phyloP scores from a whole-genome alignment of 1,140 invertebrate species.

The Ips typographus region DNA sequence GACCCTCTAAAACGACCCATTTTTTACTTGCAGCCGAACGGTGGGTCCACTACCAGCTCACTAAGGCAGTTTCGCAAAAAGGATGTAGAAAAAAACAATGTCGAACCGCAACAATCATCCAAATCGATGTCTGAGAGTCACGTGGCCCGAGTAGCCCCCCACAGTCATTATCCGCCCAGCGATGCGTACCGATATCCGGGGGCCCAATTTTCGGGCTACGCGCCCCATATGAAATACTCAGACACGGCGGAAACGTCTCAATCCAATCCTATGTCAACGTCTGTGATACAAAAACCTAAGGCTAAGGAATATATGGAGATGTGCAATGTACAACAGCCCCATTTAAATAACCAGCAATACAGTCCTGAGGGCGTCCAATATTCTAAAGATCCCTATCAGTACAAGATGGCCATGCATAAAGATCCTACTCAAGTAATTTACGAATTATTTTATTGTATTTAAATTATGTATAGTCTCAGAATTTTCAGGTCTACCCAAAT shows the following conservation, averaged over 20 bases:
- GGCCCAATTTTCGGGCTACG: constrained; percentile 37
- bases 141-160: constrained; percentile 46
- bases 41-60: constrained; percentile 45
- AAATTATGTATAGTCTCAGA: constrained; percentile 9
- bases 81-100: constrained; percentile 41
- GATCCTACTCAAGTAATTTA: constrained; percentile 34
- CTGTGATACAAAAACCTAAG: constrained; percentile 46
- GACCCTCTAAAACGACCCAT: neutral
- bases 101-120: neutral
- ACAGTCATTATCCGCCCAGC: constrained; percentile 45
- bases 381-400: neutral
- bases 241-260: constrained; percentile 46
- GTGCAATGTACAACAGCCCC: constrained; percentile 45
- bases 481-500: constrained; percentile 34
- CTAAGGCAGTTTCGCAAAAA: constrained; percentile 50
- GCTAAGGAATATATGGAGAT: constrained; percentile 48
- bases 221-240: constrained; percentile 48
- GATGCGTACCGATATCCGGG: constrained; percentile 41
- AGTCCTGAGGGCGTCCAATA: constrained; percentile 39
- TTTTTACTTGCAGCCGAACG: constrained; percentile 34
- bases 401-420: constrained; percentile 30
- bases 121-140: constrained; percentile 37
- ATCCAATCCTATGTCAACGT: constrained; percentile 40
- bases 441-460: constrained; percentile 7
- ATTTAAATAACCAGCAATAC: constrained; percentile 38